phyloP scores from a whole-genome alignment of 2,797 vertebrate genomes.

The Tragelaphus oryx region DNA sequence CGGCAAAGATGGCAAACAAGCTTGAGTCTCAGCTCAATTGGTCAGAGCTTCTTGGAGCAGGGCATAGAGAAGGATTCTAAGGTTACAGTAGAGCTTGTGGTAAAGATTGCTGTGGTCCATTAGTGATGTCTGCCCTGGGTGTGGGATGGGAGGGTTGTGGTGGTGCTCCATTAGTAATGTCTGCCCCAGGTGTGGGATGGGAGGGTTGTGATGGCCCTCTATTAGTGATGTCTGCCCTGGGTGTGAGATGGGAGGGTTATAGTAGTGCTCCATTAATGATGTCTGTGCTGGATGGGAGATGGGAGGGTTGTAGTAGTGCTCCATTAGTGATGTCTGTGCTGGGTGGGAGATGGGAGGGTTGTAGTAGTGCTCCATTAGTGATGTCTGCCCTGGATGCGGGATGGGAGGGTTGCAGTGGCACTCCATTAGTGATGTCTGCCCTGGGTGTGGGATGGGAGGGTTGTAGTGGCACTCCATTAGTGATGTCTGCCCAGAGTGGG shows the following conservation, averaged over 20 bases:
- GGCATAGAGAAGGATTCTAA: background rate
- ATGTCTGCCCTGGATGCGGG: background rate
- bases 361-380: background rate
- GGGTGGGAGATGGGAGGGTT: background rate
- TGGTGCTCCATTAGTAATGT: background rate
- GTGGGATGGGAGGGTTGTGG: background rate
- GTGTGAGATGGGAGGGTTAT: rapidly evolving
- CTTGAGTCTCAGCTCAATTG: background rate
- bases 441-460: background rate
- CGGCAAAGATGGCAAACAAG: background rate
- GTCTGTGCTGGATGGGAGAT: rapidly evolving
- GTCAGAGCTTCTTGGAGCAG: background rate
- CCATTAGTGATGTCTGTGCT: background rate
- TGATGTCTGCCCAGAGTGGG: background rate
- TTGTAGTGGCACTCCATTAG: rapidly evolving
- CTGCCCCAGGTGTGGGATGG: background rate
- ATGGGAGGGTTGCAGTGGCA: rapidly evolving
- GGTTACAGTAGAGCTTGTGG: background rate
- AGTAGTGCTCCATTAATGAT: no score
- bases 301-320: rapidly evolving
- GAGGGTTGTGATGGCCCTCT: no score
- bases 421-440: background rate
- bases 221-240: no score
- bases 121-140: background rate
- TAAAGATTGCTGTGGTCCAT: background rate